Conservation (phyloP, 2,797 vertebrate species). For the Mus spretus region DNA sequence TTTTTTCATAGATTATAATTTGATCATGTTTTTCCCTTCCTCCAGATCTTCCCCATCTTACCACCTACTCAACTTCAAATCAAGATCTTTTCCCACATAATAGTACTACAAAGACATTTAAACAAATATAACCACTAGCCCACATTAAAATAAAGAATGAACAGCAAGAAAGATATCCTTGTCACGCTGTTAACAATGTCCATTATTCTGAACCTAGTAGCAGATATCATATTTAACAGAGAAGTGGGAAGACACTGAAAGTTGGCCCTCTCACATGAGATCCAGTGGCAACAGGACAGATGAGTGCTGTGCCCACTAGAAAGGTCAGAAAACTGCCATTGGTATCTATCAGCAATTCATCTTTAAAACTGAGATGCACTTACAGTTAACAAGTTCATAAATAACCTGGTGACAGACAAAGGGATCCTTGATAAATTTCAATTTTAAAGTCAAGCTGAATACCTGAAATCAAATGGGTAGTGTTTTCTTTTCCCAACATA, state of each 20-base stretch:
- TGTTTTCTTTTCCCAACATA: background rate
- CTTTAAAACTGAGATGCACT: background rate
- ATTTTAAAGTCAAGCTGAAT: conserved; percentile 55
- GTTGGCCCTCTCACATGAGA: background rate
- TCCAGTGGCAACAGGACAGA: background rate
- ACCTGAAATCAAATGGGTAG: conserved; percentile 31
- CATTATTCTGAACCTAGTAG: background rate
- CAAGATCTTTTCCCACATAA: background rate
- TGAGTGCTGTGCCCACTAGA: background rate
- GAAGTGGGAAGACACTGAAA: background rate
- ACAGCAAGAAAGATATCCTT: conserved; percentile 42
- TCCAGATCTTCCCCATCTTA: background rate
- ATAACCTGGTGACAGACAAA: background rate
- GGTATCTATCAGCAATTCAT: background rate
- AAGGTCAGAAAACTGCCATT: background rate
- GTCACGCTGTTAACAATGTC: background rate
- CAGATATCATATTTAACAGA: background rate
- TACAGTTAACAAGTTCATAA: conserved; percentile 47
- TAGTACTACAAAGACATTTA: background rate
- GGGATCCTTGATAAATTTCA: conserved; percentile 28
- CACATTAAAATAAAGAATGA: background rate
- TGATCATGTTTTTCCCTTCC: background rate
- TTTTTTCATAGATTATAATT: background rate
- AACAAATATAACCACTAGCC: background rate
- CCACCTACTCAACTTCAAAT: background rate